phyloP scores from a whole-genome alignment of 2,113 vertebrate genomes.

The Oncorhynchus masou region DNA sequence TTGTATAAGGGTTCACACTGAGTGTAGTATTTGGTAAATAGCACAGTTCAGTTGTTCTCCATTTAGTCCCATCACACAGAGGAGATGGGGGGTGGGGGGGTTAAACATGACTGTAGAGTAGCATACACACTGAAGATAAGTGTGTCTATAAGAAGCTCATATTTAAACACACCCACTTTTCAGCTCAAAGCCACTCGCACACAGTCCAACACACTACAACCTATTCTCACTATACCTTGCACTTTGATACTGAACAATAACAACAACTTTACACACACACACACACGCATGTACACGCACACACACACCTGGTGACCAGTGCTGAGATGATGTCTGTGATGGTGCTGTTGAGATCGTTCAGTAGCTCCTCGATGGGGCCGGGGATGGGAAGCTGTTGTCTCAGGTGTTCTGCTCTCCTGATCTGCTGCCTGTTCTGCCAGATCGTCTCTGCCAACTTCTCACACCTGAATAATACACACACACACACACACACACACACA shows the following conservation, averaged over 20 bases:
- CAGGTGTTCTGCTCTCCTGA: slow-evolving; percentile 90
- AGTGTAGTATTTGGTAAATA: neutral
- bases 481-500: neutral
- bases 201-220: too few species aligned
- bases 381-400: slow-evolving; percentile 95
- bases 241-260: too few species aligned
- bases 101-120: neutral
- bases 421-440: slow-evolving; percentile 98
- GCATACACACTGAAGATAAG: neutral
- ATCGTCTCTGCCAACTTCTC: slow-evolving; percentile 96
- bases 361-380: slow-evolving; percentile 89
- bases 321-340: slow-evolving; percentile 98
- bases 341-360: slow-evolving; percentile 88
- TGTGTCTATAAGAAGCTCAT: neutral
- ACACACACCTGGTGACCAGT: slow-evolving; percentile 88
- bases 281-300: slow-evolving; percentile 8
- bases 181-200: neutral
- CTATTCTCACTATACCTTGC: too few species aligned
- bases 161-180: neutral
- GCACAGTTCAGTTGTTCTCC: too few species aligned
- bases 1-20: neutral
- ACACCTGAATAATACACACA: slow-evolving; percentile 75
- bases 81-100: neutral
- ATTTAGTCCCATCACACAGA: neutral
- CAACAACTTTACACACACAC: slow-evolving; percentile 1